Evolutionary conservation across 2,113 vertebrate genomes (phyloP), one percentile per base, ranked within the genome.

Genomic region (Hyaena hyaena): DNA sequence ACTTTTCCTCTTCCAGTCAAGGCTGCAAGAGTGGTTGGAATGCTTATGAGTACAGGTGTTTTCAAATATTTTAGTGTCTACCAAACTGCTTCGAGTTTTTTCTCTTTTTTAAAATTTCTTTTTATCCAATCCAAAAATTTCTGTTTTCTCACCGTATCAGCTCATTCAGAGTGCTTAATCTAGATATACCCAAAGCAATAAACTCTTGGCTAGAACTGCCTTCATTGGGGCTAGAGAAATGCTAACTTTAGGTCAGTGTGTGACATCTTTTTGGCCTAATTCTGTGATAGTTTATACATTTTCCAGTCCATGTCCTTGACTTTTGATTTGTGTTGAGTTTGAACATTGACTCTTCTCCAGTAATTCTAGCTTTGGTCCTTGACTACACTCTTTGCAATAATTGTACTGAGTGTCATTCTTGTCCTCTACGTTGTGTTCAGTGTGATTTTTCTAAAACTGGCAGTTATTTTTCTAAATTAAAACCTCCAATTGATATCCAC

Each of bases 281-380:
- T 97, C n/a, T 97, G 9, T 69, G 26, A 69, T 55, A 12, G 11
- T 90, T 93, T 95, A 48, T 84, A 26, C n/a, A 19, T 86, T 88
- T 96, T 74, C 10, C 4, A 73, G 4, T 85, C 1, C 4, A 39
- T 90, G 55, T 0, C 15, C 66, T 73, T 88, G 16, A 90, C 58
- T 28, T 93, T 84, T 93, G 66, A 77, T 55, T 90, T 95, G 5
- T 33, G 31, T 45, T 84, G 35, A 69, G 6, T 92, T 93, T 94
- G 68, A 88, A 65, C 9, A 77, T 21, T 71, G 35, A 58, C 8
- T 43, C 8, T 66, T 33, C 3, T 82, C 90, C 35, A 80, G 7
- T 16, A 92, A 84, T 21, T 2, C 24, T 91, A 39, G 15, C 7
- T 93, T 97, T 48, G 66, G 53, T 66, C n/a, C 7, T 50, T 95